Evolutionary conservation across 2,113 vertebrate genomes (phyloP), one percentile per base, ranked within the genome.

Genomic region (Propithecus coquereli): DNA sequence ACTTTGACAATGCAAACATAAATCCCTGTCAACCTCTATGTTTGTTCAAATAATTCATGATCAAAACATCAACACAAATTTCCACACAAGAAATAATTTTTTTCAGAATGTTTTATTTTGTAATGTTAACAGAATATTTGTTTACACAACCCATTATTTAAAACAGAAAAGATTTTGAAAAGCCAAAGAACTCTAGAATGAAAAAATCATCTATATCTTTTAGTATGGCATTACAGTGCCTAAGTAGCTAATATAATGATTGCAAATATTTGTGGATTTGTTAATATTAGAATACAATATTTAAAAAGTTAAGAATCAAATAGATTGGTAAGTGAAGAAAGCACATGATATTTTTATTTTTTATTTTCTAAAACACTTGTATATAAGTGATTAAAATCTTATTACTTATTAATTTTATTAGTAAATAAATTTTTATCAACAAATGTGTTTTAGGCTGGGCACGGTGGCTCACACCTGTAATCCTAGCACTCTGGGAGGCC

Each of bases 111-210:
- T 40, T 85, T 89, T 84, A 43, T 74, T 50, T 70, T 86, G 68
- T 7, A 61, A 52, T 68, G 32, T n/a, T 87, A 10, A 8, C 54
- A 85, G 32, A 77, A 57, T 73, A 86, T 32, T 80, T 92, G 83
- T 66, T 90, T 92, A 70, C 70, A 30, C 0, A 85, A 86, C 23
- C 18, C 14, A 47, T 45, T 82, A 82, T 23, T 82, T 70, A 77
- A 91, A 93, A 63, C 79, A 83, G 20, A 71, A 50, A 94, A 40
- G 30, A 71, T 30, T 91, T 71, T 87, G 37, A 79, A 96, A 84
- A 63, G 13, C 47, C 17, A n/a, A 73, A 85, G 8, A 84, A 68
- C n/a, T 93, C 50, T 54, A 65, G 43, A 37, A 87, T 54, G 43
- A 82, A 93, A 61, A 73, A n/a, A n/a, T 22, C 4, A 45, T 77